phyloP scores from a whole-genome alignment of 2,797 vertebrate genomes.

The Anniella stebbinsi region DNA sequence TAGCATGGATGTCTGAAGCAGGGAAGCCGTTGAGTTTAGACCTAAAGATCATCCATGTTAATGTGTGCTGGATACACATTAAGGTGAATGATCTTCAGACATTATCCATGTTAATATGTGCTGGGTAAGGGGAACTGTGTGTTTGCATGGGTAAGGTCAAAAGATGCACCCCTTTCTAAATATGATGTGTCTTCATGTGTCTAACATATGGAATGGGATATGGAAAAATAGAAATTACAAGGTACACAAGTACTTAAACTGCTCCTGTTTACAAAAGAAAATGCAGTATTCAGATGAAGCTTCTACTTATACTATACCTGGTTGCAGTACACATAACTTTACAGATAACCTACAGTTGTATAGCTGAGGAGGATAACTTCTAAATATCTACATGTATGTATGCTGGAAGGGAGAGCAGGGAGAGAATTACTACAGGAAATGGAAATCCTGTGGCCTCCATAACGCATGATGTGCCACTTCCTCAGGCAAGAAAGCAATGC shows the following conservation, averaged over 20 bases:
- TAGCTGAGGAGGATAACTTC: neutral
- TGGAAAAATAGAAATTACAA: neutral
- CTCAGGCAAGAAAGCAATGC: neutral
- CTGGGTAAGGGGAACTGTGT: no score
- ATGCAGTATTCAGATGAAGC: neutral
- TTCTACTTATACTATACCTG: neutral
- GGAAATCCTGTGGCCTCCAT: neutral
- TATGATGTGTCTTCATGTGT: neutral
- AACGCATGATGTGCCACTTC: neutral
- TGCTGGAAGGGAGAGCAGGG: neutral
- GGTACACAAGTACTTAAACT: neutral
- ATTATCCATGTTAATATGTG: no score
- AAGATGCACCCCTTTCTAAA: neutral
- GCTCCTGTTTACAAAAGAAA: neutral
- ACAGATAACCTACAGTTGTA: neutral
- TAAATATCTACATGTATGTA: neutral
- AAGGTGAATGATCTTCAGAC: no score
- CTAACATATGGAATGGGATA: neutral
- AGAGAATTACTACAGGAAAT: neutral
- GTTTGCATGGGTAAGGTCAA: no score
- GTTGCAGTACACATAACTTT: neutral
- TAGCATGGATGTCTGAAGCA: no score
- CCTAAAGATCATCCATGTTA: no score
- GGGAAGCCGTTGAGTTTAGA: no score
- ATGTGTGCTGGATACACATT: no score